These are phyloP conservation scores for Trididemnum clinides DNA, from an alignment of 23 tunicate species.

Conservation along the genomic window DNA sequence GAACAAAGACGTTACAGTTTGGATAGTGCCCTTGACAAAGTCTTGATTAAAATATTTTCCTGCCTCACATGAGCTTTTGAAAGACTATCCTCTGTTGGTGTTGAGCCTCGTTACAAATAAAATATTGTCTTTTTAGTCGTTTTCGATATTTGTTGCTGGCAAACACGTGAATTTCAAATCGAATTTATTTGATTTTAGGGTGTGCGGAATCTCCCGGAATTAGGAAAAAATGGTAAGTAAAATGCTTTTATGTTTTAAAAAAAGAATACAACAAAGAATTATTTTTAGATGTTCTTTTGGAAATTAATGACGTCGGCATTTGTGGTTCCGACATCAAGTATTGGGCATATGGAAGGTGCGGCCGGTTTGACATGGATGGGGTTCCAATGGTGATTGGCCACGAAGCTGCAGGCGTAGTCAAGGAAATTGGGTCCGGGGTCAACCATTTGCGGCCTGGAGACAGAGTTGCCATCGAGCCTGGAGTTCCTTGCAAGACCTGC, in stretches of 20 bases:
- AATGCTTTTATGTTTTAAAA: neutral
- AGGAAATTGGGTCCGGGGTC: conserved; percentile 53
- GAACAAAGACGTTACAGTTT: no score
- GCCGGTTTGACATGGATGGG: conserved; percentile 84
- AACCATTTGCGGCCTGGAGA: conserved; percentile 72
- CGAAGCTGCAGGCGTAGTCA: conserved; percentile 79
- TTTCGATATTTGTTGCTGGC: no score
- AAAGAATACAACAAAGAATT: neutral
- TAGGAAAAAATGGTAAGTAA: conserved; percentile 35
- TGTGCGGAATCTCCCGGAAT: conserved; percentile 19
- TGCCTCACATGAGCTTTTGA: no score
- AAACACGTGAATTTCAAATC: neutral
- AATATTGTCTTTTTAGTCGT: no score
- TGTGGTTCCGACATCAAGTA: conserved; percentile 94
- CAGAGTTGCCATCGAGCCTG: conserved; percentile 92
- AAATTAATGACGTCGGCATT: conserved; percentile 80
- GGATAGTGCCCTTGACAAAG: no score
- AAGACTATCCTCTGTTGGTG: no score
- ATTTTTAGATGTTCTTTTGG: conserved; percentile 63
- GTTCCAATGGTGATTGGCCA: conserved; percentile 90
- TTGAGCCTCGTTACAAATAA: no score
- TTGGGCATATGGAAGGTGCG: conserved; percentile 96
- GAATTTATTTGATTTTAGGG: conserved; percentile 27
- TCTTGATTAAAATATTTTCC: no score
- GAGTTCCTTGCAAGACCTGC: conserved; percentile 83